phyloP scores from a whole-genome alignment of 2,797 vertebrate genomes.

The Halcyon badia region DNA sequence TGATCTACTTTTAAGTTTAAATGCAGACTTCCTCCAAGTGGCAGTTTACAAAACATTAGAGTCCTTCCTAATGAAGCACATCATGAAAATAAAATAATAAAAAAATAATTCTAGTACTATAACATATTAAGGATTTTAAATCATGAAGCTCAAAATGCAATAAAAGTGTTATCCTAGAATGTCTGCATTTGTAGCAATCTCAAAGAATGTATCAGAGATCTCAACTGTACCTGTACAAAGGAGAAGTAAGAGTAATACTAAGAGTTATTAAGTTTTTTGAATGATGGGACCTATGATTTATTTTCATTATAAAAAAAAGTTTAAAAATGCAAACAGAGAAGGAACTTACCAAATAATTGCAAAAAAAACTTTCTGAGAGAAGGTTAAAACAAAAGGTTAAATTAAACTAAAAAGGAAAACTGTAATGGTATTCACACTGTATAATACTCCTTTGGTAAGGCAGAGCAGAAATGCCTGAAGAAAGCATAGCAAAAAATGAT shows the following conservation, averaged over 20 bases:
- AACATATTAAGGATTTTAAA: not conserved
- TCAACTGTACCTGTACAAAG: not conserved
- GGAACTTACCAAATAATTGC: not conserved
- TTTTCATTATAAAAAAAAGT: not conserved
- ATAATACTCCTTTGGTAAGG: not conserved
- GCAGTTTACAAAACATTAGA: not conserved
- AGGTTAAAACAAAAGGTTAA: not conserved
- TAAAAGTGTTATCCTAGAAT: not conserved
- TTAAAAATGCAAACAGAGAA: not conserved
- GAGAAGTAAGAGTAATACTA: not conserved
- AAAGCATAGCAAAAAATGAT: not conserved
- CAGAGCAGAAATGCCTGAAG: not conserved
- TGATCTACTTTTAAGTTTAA: not conserved
- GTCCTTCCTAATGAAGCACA: not conserved
- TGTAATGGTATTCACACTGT: not conserved
- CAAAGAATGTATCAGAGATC: not conserved
- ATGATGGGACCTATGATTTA: not conserved
- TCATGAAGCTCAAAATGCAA: not conserved
- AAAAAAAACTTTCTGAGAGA: not conserved
- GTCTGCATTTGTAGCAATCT: not conserved
- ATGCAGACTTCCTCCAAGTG: not conserved
- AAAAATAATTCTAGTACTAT: too few species aligned
- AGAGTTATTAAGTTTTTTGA: not conserved
- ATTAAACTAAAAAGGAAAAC: not conserved
- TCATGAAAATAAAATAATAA: not conserved